phyloP scores from a whole-genome alignment of 2,113 vertebrate genomes.

The Ictalurus furcatus region DNA sequence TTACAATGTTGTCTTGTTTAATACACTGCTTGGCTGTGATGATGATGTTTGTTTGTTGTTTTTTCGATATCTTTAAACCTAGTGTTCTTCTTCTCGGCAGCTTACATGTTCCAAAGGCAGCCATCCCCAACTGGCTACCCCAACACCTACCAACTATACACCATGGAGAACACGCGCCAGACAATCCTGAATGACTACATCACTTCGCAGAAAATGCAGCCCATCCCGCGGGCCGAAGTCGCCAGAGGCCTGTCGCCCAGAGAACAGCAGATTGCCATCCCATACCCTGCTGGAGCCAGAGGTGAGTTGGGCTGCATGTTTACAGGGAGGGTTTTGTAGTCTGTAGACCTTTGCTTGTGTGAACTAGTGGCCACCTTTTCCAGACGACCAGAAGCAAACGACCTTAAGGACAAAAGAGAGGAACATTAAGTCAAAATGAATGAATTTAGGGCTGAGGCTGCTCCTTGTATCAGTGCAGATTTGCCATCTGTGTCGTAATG shows the following conservation, averaged over 20 bases:
- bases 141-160: conserved; percentile 96
- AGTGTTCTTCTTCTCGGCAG: conserved; percentile 62
- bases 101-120: conserved; percentile 95
- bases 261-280: conserved; percentile 85
- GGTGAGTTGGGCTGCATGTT: conserved; percentile 67
- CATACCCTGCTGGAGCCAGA: conserved; percentile 83
- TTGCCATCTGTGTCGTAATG: neutral
- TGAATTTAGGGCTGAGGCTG: conserved; percentile 42
- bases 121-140: conserved; percentile 92
- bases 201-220: conserved; percentile 99
- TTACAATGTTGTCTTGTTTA: neutral
- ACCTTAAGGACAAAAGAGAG: conserved; percentile 55
- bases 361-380: conserved; percentile 79
- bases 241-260: conserved; percentile 87
- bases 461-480: neutral
- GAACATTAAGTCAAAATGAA: conserved; percentile 5
- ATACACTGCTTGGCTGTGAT: neutral
- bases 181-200: conserved; percentile 99
- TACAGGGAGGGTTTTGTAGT: conserved; percentile 20
- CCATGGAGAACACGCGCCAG: conserved; percentile 98
- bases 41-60: no score
- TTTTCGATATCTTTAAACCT: conserved; percentile 42
- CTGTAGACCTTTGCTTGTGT: conserved; percentile 56
- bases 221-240: conserved; percentile 88
- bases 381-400: conserved; percentile 82